Conservation (phyloP, 2,888 invertebrate genomes). For the Platerodrilus igneus region DNA sequence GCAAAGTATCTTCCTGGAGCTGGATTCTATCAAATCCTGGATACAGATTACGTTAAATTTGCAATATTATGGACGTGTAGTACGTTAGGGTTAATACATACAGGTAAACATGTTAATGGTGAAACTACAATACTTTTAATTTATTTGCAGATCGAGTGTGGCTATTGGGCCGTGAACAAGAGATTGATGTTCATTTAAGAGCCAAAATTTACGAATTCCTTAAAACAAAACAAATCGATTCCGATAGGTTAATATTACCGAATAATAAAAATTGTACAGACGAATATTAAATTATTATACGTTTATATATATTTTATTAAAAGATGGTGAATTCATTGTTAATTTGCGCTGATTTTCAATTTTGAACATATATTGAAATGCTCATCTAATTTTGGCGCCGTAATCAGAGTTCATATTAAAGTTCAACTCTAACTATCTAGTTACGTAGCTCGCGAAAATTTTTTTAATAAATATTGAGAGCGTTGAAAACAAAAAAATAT, state of each 20-base stretch:
- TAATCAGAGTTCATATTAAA: no score
- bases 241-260: constrained; percentile 66
- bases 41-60: constrained; percentile 68
- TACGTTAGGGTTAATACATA: constrained; percentile 59
- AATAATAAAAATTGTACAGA: constrained; percentile 60
- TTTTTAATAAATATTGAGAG: no score
- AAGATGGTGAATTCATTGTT: no score
- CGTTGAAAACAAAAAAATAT: no score
- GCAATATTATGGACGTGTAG: constrained; percentile 72
- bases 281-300: constrained; percentile 12
- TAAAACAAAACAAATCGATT: constrained; percentile 57
- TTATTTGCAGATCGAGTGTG: constrained; percentile 62
- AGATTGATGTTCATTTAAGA: constrained; percentile 60
- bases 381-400: no score
- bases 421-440: no score
- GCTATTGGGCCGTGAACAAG: constrained; percentile 63
- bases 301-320: no score
- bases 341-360: no score
- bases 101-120: constrained; percentile 48
- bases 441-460: no score
- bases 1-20: constrained; percentile 66
- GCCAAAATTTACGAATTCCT: constrained; percentile 62
- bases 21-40: constrained; percentile 66
- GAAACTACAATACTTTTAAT: constrained; percentile 5
- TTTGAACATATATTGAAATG: no score